These are phyloP conservation scores for Misgurnus anguillicaudatus DNA, from an alignment of 2,113 vertebrate species.

Conservation along the genomic window DNA sequence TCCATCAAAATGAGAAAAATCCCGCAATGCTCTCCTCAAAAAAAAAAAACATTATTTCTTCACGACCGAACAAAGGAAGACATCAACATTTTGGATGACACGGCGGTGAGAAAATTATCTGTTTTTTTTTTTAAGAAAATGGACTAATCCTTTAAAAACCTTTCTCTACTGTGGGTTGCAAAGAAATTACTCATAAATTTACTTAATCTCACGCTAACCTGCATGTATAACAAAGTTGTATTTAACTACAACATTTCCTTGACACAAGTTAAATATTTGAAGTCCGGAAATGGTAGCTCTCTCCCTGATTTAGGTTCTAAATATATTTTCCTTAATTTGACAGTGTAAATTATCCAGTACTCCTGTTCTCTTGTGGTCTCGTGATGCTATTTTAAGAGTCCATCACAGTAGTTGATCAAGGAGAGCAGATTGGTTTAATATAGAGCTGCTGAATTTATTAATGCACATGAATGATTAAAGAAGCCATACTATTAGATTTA, in stretches of 20 bases:
- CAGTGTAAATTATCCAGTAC: neutral
- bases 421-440: slow-evolving; percentile 17
- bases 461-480: slow-evolving; percentile 51
- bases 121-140: too few species aligned
- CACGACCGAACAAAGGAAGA: too few species aligned
- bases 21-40: too few species aligned
- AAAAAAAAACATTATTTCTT: too few species aligned
- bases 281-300: neutral
- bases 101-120: too few species aligned
- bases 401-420: slow-evolving; percentile 21
- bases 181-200: too few species aligned
- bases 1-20: too few species aligned
- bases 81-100: too few species aligned
- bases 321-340: slow-evolving; percentile 8
- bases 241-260: neutral
- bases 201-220: too few species aligned
- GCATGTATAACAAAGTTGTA: neutral
- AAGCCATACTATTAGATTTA: slow-evolving; percentile 29
- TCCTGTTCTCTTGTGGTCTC: neutral
- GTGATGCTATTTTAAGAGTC: slow-evolving; percentile 45
- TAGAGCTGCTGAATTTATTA: slow-evolving; percentile 40
- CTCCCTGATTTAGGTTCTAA: slow-evolving; percentile 8
- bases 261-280: neutral
- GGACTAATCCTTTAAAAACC: too few species aligned
- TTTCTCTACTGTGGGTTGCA: too few species aligned